phyloP scores from a whole-genome alignment of 2,888 invertebrate genomes.

The Drosophila cognata region DNA sequence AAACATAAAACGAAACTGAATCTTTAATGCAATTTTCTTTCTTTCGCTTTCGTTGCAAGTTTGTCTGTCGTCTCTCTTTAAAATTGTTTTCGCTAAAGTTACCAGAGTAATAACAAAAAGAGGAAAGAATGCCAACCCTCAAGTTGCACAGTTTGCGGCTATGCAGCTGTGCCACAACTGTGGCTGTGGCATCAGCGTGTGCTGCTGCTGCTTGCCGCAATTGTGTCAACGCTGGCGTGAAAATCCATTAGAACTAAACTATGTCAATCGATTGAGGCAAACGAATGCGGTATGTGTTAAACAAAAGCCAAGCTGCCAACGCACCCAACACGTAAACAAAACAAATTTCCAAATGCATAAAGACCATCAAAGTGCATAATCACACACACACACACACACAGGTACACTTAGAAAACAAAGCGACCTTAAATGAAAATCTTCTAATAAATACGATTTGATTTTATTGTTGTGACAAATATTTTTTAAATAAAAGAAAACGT shows the following conservation, averaged over 20 bases:
- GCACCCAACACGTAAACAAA: conserved; percentile 30
- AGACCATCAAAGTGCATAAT: conserved; percentile 33
- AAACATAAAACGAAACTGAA: conserved; percentile 34
- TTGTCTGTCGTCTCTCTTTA: conserved; percentile 39
- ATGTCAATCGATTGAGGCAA: conserved; percentile 76
- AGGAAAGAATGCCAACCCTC: conserved; percentile 41
- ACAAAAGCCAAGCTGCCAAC: conserved; percentile 4
- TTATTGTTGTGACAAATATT: too few relatives aligned
- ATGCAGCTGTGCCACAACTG: conserved; percentile 14
- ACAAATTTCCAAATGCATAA: conserved; percentile 49
- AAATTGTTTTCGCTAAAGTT: conserved; percentile 31
- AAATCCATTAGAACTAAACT: conserved; percentile 80
- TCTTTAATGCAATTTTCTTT: conserved; percentile 68
- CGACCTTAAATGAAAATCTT: background rate
- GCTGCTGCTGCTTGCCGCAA: conserved; percentile 49
- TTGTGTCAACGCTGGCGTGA: conserved; percentile 77
- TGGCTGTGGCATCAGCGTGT: conserved; percentile 33
- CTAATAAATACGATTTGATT: too few relatives aligned
- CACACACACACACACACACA: conserved; percentile 20
- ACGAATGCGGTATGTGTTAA: conserved; percentile 56
- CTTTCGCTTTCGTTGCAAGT: conserved; percentile 62
- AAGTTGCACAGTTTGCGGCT: conserved; percentile 36
- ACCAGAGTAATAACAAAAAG: conserved; percentile 33
- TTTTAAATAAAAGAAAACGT: too few relatives aligned
- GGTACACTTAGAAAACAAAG: background rate